phyloP scores from a whole-genome alignment of 2,888 invertebrate species.

The Lochmaea crataegi region DNA sequence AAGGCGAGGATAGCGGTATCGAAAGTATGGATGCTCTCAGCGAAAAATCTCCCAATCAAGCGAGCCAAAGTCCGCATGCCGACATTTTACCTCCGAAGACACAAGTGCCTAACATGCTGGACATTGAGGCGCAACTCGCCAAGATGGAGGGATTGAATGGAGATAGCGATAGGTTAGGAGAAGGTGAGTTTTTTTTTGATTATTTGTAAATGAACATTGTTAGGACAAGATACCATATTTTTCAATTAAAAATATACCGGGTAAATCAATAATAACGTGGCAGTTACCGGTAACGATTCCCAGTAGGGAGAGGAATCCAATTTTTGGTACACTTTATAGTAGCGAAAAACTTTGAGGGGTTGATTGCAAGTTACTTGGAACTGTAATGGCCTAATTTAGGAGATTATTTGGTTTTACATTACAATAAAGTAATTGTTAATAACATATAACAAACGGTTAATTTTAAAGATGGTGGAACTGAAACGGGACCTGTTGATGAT shows the following conservation, averaged over 20 bases:
- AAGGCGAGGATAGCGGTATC: conserved; percentile 91
- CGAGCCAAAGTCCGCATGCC: conserved; percentile 77
- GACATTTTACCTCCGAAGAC: conserved; percentile 56
- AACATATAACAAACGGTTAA: no score
- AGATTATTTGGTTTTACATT: no score
- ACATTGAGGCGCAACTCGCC: conserved; percentile 78
- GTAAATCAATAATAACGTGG: no score
- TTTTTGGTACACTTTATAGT: no score
- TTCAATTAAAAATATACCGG: no score
- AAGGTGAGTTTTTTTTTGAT: conserved; percentile 25
- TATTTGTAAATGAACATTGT: not conserved
- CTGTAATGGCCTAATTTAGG: no score
- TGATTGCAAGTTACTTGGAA: no score
- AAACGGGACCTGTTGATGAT: conserved; percentile 49
- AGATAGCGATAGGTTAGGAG: conserved; percentile 49
- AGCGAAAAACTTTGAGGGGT: no score
- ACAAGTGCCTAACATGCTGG: conserved; percentile 70
- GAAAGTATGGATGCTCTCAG: conserved; percentile 95
- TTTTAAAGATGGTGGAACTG: conserved; percentile 6
- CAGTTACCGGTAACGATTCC: no score
- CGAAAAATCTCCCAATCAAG: conserved; percentile 75
- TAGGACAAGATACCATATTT: no score
- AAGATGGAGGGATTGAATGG: conserved; percentile 72
- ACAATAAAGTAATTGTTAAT: no score
- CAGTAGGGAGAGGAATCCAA: no score